Evolutionary conservation across 2,113 vertebrate genomes (phyloP).

Genomic region (Cheirogaleus medius): DNA sequence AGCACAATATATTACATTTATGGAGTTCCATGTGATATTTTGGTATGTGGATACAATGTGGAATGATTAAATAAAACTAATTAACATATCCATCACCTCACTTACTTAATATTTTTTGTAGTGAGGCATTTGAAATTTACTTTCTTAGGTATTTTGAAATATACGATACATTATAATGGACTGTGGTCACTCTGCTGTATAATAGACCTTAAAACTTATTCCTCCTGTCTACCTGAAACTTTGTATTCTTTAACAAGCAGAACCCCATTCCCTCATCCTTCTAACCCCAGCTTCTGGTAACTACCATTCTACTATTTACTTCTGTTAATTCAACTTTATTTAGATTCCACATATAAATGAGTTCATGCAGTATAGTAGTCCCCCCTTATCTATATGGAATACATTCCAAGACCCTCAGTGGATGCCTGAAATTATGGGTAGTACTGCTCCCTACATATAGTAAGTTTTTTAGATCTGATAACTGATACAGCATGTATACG

Average conservation of each 20-base stretch:
- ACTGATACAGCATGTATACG: neutral
- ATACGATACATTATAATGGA: neutral
- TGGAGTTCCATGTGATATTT: neutral
- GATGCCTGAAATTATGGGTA: neutral
- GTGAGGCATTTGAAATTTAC: neutral
- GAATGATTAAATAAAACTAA: neutral
- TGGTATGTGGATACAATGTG: neutral
- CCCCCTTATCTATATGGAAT: neutral
- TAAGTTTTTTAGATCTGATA: neutral
- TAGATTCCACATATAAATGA: neutral
- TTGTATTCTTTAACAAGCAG: neutral
- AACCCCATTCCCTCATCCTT: neutral
- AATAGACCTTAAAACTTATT: neutral
- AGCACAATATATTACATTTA: neutral
- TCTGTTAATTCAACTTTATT: neutral
- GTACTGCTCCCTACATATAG: neutral
- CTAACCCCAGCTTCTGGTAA: neutral
- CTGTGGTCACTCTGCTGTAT: neutral
- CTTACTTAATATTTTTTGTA: neutral
- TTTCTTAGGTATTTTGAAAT: neutral
- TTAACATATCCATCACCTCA: neutral
- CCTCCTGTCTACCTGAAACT: neutral
- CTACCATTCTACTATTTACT: too few species aligned
- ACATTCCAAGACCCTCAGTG: neutral
- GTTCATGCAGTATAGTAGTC: neutral